Percentiles rank a stretch among this genome's conserved stretches.
phyloP scores from a whole-genome alignment of 2,797 vertebrate species.

The Lacerta agilis region DNA sequence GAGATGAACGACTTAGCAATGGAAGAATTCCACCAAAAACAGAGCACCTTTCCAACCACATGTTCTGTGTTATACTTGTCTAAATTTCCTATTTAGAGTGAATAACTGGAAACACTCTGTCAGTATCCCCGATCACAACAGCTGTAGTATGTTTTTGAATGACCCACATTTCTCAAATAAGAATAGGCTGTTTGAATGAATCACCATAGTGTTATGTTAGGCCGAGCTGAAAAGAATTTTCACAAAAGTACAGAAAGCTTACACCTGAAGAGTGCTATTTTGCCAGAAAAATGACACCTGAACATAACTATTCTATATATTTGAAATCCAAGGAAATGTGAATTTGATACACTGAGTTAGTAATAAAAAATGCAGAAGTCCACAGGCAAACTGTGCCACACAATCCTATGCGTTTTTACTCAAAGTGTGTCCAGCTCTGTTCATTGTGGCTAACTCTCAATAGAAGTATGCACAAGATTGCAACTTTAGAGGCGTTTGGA shows the following conservation, averaged over 20 bases:
- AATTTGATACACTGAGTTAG: neutral
- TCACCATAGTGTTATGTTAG: constrained; percentile 64
- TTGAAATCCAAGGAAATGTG: neutral
- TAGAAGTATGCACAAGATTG: neutral
- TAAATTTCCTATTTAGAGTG: constrained; percentile 63
- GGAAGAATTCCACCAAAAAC: constrained; percentile 62
- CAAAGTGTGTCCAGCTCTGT: neutral
- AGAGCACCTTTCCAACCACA: constrained; percentile 63
- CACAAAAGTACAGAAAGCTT: constrained; percentile 63
- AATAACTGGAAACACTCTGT: constrained; percentile 69
- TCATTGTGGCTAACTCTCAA: neutral
- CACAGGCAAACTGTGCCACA: neutral
- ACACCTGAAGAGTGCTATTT: constrained; percentile 67
- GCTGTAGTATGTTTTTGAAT: constrained; percentile 63
- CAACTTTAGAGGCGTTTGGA: neutral
- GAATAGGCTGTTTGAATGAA: constrained; percentile 63
- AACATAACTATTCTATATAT: neutral
- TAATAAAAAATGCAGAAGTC: neutral
- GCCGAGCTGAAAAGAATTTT: constrained; percentile 66
- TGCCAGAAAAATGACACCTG: neutral
- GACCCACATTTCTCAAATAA: constrained; percentile 53
- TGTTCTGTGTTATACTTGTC: constrained; percentile 65
- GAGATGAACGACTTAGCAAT: constrained; percentile 43
- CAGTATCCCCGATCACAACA: constrained; percentile 68
- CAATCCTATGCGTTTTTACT: neutral